These are phyloP conservation scores for Amblyteles armatorius DNA, from an alignment of 2,888 invertebrate species.

Conservation along the genomic window DNA sequence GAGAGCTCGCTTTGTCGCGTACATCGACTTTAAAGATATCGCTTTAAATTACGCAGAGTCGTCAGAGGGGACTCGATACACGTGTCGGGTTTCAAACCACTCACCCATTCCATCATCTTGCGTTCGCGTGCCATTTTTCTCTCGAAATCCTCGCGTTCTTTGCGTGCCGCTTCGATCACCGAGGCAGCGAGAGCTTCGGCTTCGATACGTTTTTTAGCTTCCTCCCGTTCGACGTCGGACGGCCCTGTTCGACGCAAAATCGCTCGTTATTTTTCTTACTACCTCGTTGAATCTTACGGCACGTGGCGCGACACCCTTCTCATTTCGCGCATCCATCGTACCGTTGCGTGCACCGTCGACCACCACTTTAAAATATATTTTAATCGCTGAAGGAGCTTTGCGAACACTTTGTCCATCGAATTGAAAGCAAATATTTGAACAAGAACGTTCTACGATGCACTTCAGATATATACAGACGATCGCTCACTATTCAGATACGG, in stretches of 20 bases:
- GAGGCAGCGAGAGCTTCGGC: conserved; percentile 79
- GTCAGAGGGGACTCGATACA: conserved; percentile 24
- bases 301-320: conserved; percentile 51
- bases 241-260: conserved; percentile 71
- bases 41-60: conserved; percentile 24
- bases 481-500: not conserved
- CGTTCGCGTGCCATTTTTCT: conserved; percentile 79
- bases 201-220: conserved; percentile 67
- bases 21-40: conserved; percentile 21
- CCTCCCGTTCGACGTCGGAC: conserved; percentile 74
- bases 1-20: not conserved
- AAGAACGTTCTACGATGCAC: not conserved
- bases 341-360: not conserved
- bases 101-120: conserved; percentile 74
- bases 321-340: not conserved
- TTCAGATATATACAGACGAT: not conserved
- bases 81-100: conserved; percentile 53
- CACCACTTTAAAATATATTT: conserved; percentile 26
- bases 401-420: conserved; percentile 3
- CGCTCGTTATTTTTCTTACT: conserved; percentile 59
- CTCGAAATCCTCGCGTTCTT: conserved; percentile 74
- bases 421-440: conserved; percentile 29
- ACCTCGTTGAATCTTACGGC: conserved; percentile 22
- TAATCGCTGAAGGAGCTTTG: conserved; percentile 13
- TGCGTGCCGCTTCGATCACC: conserved; percentile 76